Percentiles rank a stretch among this genome's conserved stretches.
Conservation (phyloP, 2,797 vertebrate species). For the Leptatherina wallacei region DNA sequence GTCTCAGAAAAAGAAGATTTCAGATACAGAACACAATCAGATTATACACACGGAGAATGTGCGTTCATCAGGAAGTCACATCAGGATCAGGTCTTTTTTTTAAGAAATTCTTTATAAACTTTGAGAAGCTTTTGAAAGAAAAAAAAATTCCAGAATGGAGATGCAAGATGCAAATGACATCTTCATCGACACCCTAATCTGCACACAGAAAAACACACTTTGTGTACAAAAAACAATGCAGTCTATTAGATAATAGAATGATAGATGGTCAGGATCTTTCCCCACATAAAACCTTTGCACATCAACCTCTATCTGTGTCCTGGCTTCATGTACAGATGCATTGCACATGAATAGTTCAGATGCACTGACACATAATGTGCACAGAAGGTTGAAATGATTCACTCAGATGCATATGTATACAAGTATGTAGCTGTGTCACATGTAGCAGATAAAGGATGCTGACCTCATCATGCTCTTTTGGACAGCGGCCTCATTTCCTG, state of each 20-base stretch:
- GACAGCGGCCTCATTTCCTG: neutral
- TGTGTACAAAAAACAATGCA: neutral
- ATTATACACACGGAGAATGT: neutral
- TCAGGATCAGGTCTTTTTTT: neutral
- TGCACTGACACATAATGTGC: neutral
- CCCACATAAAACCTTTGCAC: neutral
- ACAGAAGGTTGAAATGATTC: neutral
- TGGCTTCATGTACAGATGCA: rapidly evolving
- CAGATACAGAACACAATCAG: conserved; percentile 1
- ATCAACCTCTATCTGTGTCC: neutral
- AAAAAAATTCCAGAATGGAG: neutral
- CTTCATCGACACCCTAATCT: neutral
- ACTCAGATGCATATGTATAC: neutral
- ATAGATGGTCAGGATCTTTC: neutral
- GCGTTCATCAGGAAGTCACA: neutral
- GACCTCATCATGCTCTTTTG: neutral
- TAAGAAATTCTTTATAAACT: neutral
- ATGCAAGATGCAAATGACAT: neutral
- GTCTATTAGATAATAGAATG: rapidly evolving
- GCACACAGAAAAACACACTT: neutral
- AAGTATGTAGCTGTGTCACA: neutral
- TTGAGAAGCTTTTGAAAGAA: neutral
- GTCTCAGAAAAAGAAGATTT: neutral
- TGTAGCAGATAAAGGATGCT: rapidly evolving
- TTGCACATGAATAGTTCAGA: neutral